Evolutionary conservation across 1,140 invertebrate species (phyloP).

Genomic region (Potamilus streckersoni): DNA sequence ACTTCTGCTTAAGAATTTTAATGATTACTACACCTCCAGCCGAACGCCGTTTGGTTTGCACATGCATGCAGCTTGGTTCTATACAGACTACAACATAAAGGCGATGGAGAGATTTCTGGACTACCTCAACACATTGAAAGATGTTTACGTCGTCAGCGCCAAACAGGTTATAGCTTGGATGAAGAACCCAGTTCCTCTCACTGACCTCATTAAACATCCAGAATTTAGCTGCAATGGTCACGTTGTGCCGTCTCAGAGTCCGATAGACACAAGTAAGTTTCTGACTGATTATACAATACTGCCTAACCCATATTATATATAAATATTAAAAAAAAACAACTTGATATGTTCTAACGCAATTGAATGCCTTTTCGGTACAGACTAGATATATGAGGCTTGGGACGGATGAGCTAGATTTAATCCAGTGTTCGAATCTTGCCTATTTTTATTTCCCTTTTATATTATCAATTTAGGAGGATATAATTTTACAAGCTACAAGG

Average conservation of each 20-base stretch:
- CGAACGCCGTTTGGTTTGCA: conserved; percentile 53
- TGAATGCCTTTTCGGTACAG: too few species aligned
- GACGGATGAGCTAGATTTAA: too few species aligned
- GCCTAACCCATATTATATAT: too few species aligned
- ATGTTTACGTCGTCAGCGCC: conserved; percentile 98
- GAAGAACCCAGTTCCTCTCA: conserved; percentile 87
- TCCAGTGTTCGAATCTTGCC: too few species aligned
- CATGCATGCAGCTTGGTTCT: conserved; percentile 57
- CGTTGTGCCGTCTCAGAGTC: background rate
- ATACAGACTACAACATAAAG: conserved; percentile 48
- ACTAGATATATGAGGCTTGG: too few species aligned
- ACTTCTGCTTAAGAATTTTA: conserved; percentile 46
- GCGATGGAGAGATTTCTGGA: conserved; percentile 93
- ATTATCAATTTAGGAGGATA: too few species aligned
- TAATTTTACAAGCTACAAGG: too few species aligned
- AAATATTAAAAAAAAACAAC: too few species aligned
- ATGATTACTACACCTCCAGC: conserved; percentile 85
- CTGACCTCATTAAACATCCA: conserved; percentile 72
- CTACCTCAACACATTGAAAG: conserved; percentile 89
- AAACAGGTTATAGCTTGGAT: conserved; percentile 93
- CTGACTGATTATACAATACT: too few species aligned
- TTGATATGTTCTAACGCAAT: too few species aligned
- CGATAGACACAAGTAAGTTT: background rate
- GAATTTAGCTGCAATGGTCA: background rate
- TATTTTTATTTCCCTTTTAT: too few species aligned